A percentile compares a stretch with the other conserved stretches of the same genome.
phyloP scores from a whole-genome alignment of 1,140 invertebrate species.

The Arion vulgaris region DNA sequence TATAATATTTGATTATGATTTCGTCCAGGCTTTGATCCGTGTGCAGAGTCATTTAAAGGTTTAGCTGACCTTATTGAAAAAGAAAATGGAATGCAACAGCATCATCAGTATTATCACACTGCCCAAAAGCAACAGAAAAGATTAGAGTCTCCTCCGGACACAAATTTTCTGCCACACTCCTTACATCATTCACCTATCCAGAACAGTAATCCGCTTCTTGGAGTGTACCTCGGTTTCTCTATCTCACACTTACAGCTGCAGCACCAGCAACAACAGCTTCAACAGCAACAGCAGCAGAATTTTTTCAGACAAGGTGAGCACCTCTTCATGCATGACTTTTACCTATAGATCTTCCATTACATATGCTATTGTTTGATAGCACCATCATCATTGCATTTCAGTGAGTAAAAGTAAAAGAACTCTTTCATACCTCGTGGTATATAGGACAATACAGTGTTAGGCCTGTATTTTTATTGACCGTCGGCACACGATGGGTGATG shows the following conservation, averaged over 20 bases:
- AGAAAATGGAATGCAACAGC: constrained; percentile 67
- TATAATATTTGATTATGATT: too few relatives aligned
- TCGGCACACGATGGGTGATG: too few relatives aligned
- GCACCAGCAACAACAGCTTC: constrained; percentile 58
- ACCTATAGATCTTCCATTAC: too few relatives aligned
- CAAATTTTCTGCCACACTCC: constrained; percentile 17
- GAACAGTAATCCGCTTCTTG: constrained; percentile 35
- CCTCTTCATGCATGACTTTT: too few relatives aligned
- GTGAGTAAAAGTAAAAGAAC: too few relatives aligned
- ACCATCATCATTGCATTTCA: too few relatives aligned
- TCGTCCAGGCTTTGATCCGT: constrained; percentile 89
- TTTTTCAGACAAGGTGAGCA: constrained; percentile 54
- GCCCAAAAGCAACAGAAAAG: not conserved
- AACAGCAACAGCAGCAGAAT: constrained; percentile 38
- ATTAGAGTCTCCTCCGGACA: constrained; percentile 4
- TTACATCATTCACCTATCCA: constrained; percentile 13
- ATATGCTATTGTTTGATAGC: too few relatives aligned
- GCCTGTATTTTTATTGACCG: too few relatives aligned
- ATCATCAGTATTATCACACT: constrained; percentile 20
- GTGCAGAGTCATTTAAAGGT: constrained; percentile 95
- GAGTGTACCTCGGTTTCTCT: constrained; percentile 60
- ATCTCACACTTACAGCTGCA: constrained; percentile 57
- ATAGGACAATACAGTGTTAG: too few relatives aligned
- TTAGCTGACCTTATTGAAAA: constrained; percentile 94
- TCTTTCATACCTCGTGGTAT: too few relatives aligned